These are phyloP conservation scores for Ceratosolen fusciceps DNA, from an alignment of 1,140 invertebrate genomes.

Conservation along the genomic window DNA sequence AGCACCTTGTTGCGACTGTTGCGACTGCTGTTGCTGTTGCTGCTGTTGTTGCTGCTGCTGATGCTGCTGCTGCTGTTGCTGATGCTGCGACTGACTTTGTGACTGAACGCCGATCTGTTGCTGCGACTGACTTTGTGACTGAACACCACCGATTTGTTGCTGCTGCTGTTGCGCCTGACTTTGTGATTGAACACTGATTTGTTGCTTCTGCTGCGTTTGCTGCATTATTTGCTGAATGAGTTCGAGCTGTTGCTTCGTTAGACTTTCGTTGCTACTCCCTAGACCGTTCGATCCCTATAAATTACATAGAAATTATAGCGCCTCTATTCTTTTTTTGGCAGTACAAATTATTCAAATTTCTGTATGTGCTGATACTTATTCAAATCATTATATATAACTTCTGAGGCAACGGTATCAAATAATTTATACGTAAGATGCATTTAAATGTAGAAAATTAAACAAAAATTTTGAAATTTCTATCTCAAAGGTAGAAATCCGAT, in stretches of 20 bases:
- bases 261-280: constrained; percentile 75
- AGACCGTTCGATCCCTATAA: constrained; percentile 66
- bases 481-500: too few species aligned
- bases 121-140: constrained; percentile 52
- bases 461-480: too few species aligned
- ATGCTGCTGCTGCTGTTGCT: constrained; percentile 83
- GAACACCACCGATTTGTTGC: too few species aligned
- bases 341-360: too few species aligned
- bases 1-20: constrained; percentile 55
- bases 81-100: constrained; percentile 80
- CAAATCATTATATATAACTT: too few species aligned
- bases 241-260: constrained; percentile 82
- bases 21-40: constrained; percentile 57
- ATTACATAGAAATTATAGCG: too few species aligned
- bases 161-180: constrained; percentile 55
- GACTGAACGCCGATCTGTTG: constrained; percentile 58
- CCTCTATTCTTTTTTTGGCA: too few species aligned
- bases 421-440: too few species aligned
- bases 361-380: too few species aligned
- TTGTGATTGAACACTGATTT: constrained; percentile 51
- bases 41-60: constrained; percentile 78
- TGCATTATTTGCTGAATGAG: constrained; percentile 85
- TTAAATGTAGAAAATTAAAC: too few species aligned
- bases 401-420: too few species aligned
- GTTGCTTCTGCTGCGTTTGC: constrained; percentile 72